A percentile compares a stretch with the other conserved stretches of the same genome.
Conservation (phyloP, 2,797 vertebrate species). For the Rhodeus uyekii region DNA sequence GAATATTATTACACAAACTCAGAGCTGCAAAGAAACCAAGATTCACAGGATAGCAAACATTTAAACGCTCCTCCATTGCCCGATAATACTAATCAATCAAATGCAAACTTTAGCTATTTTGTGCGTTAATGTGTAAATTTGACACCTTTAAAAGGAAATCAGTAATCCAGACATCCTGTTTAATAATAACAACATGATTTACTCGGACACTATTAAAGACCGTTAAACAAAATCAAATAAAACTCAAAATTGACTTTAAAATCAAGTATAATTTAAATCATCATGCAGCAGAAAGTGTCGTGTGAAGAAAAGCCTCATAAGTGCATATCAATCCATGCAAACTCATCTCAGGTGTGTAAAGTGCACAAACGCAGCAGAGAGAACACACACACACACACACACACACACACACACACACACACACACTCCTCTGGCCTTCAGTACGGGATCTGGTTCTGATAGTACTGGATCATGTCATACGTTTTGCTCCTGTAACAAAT, state of each 20-base stretch:
- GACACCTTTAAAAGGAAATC: no score
- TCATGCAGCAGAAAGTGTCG: slow-evolving; percentile 2
- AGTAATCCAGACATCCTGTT: no score
- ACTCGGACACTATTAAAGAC: background rate
- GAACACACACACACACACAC: background rate
- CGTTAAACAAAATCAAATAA: background rate
- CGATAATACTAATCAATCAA: background rate
- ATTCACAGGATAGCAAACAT: background rate
- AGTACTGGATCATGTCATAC: slow-evolving; percentile 98
- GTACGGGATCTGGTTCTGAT: slow-evolving; percentile 98
- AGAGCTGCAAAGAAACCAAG: background rate
- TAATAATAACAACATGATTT: background rate
- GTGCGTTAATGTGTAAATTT: no score
- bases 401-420: background rate
- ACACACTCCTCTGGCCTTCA: slow-evolving; percentile 62
- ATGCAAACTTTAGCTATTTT: no score
- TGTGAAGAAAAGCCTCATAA: background rate
- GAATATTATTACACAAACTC: background rate
- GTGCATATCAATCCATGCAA: slow-evolving; percentile 29
- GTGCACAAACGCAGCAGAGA: slow-evolving; percentile 12
- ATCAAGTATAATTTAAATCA: background rate
- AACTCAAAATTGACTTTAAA: background rate
- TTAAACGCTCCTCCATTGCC: background rate
- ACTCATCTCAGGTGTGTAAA: slow-evolving; percentile 4
- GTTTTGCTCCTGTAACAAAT: slow-evolving; percentile 87